These are phyloP conservation scores for Amphipyra tragopoginis DNA, from an alignment of 2,888 invertebrate genomes.

Conservation along the genomic window DNA sequence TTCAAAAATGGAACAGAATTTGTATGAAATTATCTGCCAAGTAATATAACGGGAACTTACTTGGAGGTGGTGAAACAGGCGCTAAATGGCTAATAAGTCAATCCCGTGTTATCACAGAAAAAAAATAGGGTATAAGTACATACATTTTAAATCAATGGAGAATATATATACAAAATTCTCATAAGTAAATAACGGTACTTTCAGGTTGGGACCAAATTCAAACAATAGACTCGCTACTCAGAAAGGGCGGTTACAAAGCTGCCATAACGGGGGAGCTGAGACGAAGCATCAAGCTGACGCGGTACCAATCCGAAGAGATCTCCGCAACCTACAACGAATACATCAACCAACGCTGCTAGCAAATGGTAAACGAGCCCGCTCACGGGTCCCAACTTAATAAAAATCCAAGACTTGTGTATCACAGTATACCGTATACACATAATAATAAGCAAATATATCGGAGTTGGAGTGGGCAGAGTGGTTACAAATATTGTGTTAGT, in stretches of 20 bases:
- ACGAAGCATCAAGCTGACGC: conserved; percentile 97
- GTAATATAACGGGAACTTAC: too few relatives aligned
- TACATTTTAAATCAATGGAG: conserved; percentile 1
- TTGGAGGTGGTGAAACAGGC: too few relatives aligned
- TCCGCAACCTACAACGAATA: conserved; percentile 97
- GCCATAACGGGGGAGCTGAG: conserved; percentile 96
- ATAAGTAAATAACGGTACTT: conserved; percentile 52
- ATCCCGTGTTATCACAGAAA: not conserved
- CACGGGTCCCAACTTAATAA: conserved; percentile 41
- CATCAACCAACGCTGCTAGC: conserved; percentile 94
- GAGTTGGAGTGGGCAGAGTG: conserved; percentile 61
- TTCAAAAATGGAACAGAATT: too few relatives aligned
- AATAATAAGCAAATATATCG: conserved; percentile 55
- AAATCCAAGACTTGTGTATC: conserved; percentile 58
- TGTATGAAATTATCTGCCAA: too few relatives aligned
- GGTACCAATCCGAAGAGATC: conserved; percentile 99
- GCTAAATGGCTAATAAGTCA: too few relatives aligned
- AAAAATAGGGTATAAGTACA: conserved; percentile 38
- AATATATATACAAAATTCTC: conserved; percentile 11
- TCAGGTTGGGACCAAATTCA: conserved; percentile 99
- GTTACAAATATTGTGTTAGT: conserved; percentile 67
- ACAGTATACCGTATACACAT: conserved; percentile 50
- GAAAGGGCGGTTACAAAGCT: conserved; percentile 99
- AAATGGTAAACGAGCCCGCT: conserved; percentile 87
- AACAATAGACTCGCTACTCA: conserved; percentile 98